Evolutionary conservation across 2,797 vertebrate species (phyloP).

Genomic region (Gadopsis bispinosus): DNA sequence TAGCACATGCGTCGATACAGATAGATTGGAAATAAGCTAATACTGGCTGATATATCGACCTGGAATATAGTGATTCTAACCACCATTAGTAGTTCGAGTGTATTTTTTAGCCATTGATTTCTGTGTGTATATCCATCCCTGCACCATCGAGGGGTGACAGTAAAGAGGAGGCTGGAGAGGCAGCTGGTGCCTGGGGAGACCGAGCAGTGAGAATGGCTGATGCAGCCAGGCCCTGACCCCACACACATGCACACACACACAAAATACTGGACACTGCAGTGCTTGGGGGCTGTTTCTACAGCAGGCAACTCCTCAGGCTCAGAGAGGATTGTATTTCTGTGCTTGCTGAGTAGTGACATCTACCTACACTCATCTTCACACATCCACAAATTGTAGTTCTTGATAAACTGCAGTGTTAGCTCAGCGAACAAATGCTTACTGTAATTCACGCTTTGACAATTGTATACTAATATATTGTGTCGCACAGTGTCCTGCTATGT

Average conservation of each 20-base stretch:
- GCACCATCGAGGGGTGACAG: constrained; percentile 35
- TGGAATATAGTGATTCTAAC: background rate
- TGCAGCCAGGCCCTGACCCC: constrained; percentile 51
- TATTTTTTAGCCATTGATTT: constrained; percentile 4
- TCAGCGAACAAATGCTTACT: background rate
- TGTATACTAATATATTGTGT: background rate
- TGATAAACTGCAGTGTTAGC: constrained; percentile 2
- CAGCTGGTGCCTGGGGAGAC: constrained; percentile 56
- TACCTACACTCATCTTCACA: background rate
- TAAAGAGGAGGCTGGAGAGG: constrained; percentile 17
- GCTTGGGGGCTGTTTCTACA: constrained; percentile 13
- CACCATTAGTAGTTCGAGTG: background rate
- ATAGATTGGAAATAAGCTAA: background rate
- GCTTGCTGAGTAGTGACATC: constrained; percentile 7
- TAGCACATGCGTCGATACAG: background rate
- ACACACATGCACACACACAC: background rate
- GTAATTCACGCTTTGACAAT: background rate
- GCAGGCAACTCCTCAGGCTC: constrained; percentile 13
- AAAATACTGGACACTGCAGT: constrained; percentile 19
- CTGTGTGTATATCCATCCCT: constrained; percentile 13
- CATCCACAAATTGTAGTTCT: background rate
- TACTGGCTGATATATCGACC: background rate
- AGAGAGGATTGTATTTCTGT: background rate
- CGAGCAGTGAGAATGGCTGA: constrained; percentile 56
- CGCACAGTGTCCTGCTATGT: background rate